Evolutionary conservation across 2,888 invertebrate genomes (phyloP).

Genomic region (Strigamia maritima): DNA sequence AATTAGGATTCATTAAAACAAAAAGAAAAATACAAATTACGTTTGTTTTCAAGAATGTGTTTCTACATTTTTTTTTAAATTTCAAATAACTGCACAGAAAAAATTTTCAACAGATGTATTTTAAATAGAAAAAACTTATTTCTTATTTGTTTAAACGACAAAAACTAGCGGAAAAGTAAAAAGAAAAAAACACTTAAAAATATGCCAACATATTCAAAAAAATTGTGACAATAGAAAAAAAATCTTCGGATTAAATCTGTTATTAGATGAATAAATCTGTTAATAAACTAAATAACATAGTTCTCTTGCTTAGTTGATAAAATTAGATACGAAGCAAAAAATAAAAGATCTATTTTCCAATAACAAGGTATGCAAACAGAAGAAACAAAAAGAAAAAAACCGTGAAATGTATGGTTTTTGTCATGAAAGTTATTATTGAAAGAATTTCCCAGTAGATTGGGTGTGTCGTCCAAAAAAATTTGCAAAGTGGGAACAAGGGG

Average conservation of each 20-base stretch:
- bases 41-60: not conserved
- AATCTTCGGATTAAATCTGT: no score
- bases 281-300: not conserved
- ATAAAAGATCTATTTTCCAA: not conserved
- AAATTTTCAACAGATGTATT: no score
- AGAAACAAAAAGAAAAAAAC: not conserved
- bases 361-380: not conserved
- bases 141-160: no score
- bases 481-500: not conserved
- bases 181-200: no score
- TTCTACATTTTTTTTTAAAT: not conserved
- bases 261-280: not conserved
- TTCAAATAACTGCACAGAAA: not conserved
- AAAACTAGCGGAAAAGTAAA: no score
- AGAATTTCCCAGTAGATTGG: not conserved
- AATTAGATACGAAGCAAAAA: not conserved
- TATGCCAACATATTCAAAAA: no score
- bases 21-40: not conserved
- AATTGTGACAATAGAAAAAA: no score
- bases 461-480: not conserved
- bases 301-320: not conserved
- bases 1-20: not conserved
- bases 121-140: no score
- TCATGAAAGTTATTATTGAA: not conserved
- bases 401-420: not conserved